Evolutionary conservation across 53 echinoderm and acorn worm genomes (phyloP).

Genomic region (Patiria pectinifera): DNA sequence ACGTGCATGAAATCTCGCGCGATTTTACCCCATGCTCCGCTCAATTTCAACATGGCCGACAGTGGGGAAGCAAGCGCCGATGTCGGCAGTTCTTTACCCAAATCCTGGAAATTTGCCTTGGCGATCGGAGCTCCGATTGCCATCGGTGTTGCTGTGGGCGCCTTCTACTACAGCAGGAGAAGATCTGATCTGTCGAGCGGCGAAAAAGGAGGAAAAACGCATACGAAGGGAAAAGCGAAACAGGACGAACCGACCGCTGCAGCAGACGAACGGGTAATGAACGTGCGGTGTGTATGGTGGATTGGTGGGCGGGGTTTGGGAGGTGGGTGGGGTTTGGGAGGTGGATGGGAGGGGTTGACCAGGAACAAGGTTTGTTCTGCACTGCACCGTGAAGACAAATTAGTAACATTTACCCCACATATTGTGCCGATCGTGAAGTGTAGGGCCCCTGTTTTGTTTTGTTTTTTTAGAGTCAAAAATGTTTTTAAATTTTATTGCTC

Average conservation of each 20-base stretch:
- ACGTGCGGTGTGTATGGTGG: background rate
- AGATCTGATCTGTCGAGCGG: constrained; percentile 39
- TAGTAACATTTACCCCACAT: too few relatives aligned
- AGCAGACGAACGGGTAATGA: constrained; percentile 16
- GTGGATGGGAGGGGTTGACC: too few relatives aligned
- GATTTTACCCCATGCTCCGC: background rate
- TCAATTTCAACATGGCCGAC: constrained; percentile 29
- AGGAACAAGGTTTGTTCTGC: too few relatives aligned
- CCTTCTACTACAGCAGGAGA: constrained; percentile 76
- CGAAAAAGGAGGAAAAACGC: constrained; percentile 10
- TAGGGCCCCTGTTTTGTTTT: too few relatives aligned
- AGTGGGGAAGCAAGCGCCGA: constrained; percentile 26
- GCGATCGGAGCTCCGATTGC: constrained; percentile 94
- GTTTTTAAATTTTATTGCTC: too few relatives aligned
- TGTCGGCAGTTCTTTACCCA: constrained; percentile 30
- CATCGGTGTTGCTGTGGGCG: constrained; percentile 88
- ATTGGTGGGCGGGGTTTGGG: background rate
- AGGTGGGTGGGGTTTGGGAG: too few relatives aligned
- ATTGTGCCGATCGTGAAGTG: too few relatives aligned
- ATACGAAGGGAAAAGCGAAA: background rate
- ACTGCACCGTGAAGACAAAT: too few relatives aligned
- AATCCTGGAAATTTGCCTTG: constrained; percentile 85
- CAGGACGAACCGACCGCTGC: background rate
- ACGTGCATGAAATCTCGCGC: background rate
- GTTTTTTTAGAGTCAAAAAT: too few relatives aligned